Conservation (phyloP, 2,797 vertebrate species). For the Falco naumanni region DNA sequence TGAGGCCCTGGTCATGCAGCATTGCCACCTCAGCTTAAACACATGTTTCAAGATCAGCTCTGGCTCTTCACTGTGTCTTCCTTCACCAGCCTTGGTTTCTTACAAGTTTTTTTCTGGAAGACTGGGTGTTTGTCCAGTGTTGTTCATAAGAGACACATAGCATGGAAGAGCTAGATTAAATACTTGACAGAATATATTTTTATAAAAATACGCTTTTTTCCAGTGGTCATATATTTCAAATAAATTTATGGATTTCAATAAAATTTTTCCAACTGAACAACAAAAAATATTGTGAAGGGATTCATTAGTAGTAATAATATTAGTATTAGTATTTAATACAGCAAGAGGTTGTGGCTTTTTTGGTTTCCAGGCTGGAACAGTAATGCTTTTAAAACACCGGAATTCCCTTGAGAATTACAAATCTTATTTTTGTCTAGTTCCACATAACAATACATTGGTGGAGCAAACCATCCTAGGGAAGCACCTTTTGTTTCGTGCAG, state of each 20-base stretch:
- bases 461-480: neutral
- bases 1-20: neutral
- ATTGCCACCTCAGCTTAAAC: neutral
- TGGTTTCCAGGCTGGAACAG: neutral
- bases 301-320: neutral
- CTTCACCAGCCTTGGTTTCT: neutral
- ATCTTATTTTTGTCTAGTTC: neutral
- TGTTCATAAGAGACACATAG: neutral
- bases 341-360: neutral
- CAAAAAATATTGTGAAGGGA: neutral
- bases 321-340: neutral
- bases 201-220: neutral
- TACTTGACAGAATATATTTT: neutral
- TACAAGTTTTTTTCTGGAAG: neutral
- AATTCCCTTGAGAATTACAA: neutral
- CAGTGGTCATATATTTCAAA: neutral
- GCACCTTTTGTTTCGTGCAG: neutral
- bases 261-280: neutral
- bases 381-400: neutral
- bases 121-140: neutral
- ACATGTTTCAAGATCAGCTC: neutral
- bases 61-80: neutral
- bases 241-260: neutral
- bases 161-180: neutral
- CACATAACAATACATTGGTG: neutral